These are phyloP conservation scores for Mesocricetus auratus DNA, from an alignment of 2,113 vertebrate genomes.

Conservation along the genomic window DNA sequence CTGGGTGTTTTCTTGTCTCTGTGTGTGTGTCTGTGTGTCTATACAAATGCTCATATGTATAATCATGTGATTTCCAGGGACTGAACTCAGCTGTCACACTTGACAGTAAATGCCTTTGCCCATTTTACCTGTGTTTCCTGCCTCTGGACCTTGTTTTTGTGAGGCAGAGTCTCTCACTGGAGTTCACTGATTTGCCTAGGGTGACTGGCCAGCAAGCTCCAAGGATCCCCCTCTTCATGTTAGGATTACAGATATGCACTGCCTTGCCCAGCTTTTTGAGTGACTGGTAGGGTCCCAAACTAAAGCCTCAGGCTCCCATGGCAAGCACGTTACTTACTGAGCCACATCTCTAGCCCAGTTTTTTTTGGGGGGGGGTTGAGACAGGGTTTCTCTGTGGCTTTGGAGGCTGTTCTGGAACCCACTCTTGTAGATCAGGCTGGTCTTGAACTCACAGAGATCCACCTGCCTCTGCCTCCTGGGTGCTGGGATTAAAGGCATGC, in stretches of 20 bases:
- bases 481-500: no score
- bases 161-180: background rate
- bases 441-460: no score
- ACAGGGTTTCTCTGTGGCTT: no score
- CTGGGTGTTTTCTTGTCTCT: background rate
- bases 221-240: background rate
- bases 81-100: background rate
- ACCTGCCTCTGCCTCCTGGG: no score
- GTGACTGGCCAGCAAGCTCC: background rate
- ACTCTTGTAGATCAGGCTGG: no score
- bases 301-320: background rate
- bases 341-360: background rate
- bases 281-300: background rate
- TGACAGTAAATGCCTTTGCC: background rate
- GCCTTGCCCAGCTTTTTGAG: no score
- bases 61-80: background rate
- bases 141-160: background rate
- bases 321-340: background rate
- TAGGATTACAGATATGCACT: background rate
- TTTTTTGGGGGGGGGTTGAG: no score
- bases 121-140: background rate
- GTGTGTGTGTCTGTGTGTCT: background rate
- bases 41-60: background rate
- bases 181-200: background rate
- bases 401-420: no score